phyloP scores from a whole-genome alignment of 37 sponge, comb jelly and placozoan genomes.

The Tethya wilhelma region DNA sequence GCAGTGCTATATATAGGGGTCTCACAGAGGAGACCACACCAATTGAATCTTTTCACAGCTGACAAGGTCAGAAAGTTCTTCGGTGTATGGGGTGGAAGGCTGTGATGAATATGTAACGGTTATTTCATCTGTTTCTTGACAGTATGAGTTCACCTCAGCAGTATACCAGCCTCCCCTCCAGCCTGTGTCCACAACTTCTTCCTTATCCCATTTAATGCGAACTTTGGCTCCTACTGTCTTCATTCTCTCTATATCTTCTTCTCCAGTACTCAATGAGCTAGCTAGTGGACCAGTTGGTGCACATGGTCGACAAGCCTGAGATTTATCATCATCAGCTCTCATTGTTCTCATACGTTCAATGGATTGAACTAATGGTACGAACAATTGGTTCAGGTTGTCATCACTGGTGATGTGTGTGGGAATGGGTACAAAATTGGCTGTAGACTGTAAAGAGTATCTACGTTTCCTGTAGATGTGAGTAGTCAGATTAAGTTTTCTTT shows the following conservation, averaged over 20 bases:
- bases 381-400: not conserved
- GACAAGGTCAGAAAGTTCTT: not conserved
- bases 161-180: constrained; percentile 18
- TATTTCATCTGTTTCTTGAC: not conserved
- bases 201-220: not conserved
- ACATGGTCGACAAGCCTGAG: not conserved
- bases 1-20: too few relatives aligned
- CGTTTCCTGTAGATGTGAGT: not conserved
- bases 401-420: not conserved
- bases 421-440: not conserved
- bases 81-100: not conserved
- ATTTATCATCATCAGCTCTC: not conserved
- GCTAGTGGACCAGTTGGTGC: not conserved
- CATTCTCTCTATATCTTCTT: not conserved
- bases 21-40: not conserved
- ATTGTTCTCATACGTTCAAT: not conserved
- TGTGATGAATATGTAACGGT: not conserved
- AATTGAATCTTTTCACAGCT: not conserved
- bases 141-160: not conserved
- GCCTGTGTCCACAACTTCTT: constrained; percentile 4
- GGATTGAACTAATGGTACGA: not conserved
- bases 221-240: not conserved
- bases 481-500: not conserved
- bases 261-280: too few relatives aligned
- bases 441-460: not conserved